phyloP scores from a whole-genome alignment of 2,113 vertebrate genomes.

The Dermatemys mawii region DNA sequence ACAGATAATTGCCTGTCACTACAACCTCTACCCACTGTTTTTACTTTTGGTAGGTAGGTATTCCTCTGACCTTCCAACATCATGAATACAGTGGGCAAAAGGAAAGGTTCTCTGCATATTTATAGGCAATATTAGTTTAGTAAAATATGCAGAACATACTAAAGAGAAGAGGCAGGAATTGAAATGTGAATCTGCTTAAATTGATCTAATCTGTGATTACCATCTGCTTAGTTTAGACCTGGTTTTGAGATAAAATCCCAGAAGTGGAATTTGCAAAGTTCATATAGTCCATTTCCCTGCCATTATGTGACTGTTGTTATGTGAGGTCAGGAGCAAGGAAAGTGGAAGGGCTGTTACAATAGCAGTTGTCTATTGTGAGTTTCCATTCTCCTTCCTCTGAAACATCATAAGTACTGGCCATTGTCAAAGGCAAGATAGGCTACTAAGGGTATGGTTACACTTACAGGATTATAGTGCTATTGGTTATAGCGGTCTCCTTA shows the following conservation, averaged over 20 bases:
- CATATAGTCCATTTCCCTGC: background rate
- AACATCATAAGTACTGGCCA: background rate
- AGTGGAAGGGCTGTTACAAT: background rate
- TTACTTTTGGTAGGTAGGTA: background rate
- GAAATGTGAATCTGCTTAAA: background rate
- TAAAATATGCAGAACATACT: background rate
- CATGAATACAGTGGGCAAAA: background rate
- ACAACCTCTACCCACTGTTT: background rate
- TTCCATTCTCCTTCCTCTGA: background rate
- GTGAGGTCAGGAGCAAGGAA: background rate
- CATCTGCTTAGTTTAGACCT: background rate
- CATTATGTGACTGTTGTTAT: background rate
- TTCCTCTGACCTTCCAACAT: background rate
- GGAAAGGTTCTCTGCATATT: background rate
- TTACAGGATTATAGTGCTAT: no score
- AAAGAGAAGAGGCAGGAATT: background rate
- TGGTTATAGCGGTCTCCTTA: no score
- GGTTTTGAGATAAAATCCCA: background rate
- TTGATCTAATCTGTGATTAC: background rate
- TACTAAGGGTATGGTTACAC: no score
- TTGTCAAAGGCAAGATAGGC: background rate
- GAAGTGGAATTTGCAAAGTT: background rate
- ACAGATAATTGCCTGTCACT: background rate
- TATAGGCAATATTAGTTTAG: background rate
- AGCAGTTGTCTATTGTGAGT: background rate